Percentiles rank a stretch among this genome's conserved stretches.
Conservation (phyloP, 1,140 invertebrate genomes). For the Scylla paramamosain region DNA sequence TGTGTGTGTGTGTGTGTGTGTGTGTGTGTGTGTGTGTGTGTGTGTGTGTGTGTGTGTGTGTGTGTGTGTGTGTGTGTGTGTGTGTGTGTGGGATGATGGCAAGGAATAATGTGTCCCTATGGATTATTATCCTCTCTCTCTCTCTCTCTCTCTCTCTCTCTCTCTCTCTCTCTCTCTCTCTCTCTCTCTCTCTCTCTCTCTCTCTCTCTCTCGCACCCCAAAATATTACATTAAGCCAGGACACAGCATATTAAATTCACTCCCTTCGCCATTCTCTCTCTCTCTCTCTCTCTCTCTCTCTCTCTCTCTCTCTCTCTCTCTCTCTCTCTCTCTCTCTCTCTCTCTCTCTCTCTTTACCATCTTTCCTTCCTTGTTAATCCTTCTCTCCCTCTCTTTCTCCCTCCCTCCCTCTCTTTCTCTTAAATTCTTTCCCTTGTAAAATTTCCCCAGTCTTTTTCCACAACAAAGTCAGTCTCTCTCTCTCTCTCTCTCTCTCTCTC, state of each 20-base stretch:
- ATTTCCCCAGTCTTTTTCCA: background rate
- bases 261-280: background rate
- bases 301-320: too few species aligned
- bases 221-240: background rate
- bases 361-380: background rate
- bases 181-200: conserved; percentile 20
- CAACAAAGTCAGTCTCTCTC: background rate
- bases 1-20: conserved; percentile 20
- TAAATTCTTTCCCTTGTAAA: background rate
- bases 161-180: conserved; percentile 18
- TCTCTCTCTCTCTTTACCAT: background rate
- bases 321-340: too few species aligned
- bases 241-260: background rate
- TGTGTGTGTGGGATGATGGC: background rate
- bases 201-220: background rate
- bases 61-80: background rate
- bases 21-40: conserved; percentile 20
- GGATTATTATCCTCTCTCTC: background rate
- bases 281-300: conserved; percentile 14
- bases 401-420: background rate
- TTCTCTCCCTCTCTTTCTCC: background rate
- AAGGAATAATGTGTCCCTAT: background rate
- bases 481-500: background rate
- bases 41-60: conserved; percentile 16
- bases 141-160: conserved; percentile 20